Percentiles rank a stretch among this genome's conserved stretches.
Conservation (phyloP, 1,140 invertebrate species). For the Lordiphosa mommai region DNA sequence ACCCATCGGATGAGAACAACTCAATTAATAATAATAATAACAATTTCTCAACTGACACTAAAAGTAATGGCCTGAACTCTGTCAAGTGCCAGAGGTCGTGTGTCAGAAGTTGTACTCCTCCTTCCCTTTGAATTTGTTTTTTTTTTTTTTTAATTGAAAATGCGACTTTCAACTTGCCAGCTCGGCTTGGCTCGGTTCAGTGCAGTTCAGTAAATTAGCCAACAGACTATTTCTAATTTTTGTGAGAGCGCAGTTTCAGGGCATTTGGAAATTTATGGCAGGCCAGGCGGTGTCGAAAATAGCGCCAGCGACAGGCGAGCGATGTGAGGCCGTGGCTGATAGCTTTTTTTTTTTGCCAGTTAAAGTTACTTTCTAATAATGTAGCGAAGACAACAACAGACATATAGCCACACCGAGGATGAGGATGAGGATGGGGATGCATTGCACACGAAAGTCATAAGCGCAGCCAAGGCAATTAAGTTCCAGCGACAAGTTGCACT, state of each 20-base stretch:
- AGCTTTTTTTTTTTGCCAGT: slow-evolving; percentile 52
- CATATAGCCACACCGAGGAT: not conserved
- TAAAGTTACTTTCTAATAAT: slow-evolving; percentile 73
- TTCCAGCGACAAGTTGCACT: slow-evolving; percentile 74
- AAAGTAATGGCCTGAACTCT: slow-evolving; percentile 40
- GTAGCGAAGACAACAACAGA: slow-evolving; percentile 29
- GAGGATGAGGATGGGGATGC: slow-evolving; percentile 48
- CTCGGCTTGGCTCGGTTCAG: too few species aligned
- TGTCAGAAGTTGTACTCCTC: slow-evolving; percentile 42
- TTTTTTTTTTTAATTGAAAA: too few species aligned
- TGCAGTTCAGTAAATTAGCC: slow-evolving; percentile 53
- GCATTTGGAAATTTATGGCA: slow-evolving; percentile 72
- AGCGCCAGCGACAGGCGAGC: slow-evolving; percentile 53
- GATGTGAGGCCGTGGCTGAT: slow-evolving; percentile 56
- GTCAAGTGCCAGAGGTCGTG: slow-evolving; percentile 53
- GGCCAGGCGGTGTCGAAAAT: slow-evolving; percentile 70
- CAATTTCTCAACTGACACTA: slow-evolving; percentile 52
- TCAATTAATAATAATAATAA: slow-evolving; percentile 79
- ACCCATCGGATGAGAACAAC: slow-evolving; percentile 55
- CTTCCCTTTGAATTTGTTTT: slow-evolving; percentile 34
- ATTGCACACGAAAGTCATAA: slow-evolving; percentile 77
- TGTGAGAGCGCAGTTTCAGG: slow-evolving; percentile 53
- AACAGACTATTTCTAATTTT: slow-evolving; percentile 15
- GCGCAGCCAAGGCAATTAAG: slow-evolving; percentile 74
- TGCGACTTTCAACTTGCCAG: slow-evolving; percentile 52